Evolutionary conservation across 2,113 vertebrate species (phyloP).

Genomic region (Aix galericulata): DNA sequence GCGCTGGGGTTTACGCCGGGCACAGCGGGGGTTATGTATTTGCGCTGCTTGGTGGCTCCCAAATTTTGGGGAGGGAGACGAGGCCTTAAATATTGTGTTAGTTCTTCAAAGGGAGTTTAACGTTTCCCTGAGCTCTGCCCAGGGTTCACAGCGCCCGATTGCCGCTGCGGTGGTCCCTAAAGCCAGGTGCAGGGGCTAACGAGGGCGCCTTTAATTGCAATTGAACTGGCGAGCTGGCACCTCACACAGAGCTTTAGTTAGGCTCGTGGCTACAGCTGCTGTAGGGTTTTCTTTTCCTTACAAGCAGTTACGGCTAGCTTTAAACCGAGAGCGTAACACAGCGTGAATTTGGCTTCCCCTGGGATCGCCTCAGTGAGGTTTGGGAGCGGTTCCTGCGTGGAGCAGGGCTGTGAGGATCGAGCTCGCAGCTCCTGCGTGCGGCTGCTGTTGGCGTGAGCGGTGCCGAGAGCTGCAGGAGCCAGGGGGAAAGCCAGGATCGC

Average conservation of each 20-base stretch:
- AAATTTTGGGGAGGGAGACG: background rate
- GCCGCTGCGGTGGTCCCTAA: background rate
- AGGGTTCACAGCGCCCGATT: background rate
- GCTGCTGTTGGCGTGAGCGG: accelerated
- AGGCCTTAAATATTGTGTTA: background rate
- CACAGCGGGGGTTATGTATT: background rate
- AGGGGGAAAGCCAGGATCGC: background rate
- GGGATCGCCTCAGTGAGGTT: background rate
- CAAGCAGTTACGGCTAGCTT: background rate
- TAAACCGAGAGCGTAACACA: accelerated
- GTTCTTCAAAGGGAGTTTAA: background rate
- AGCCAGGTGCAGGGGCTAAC: background rate
- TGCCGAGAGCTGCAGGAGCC: background rate
- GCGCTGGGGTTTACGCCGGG: background rate
- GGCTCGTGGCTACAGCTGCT: accelerated
- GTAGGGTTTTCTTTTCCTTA: background rate
- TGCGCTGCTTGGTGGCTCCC: background rate
- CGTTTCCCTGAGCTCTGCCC: background rate
- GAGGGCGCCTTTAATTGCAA: too few species aligned
- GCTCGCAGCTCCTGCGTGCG: accelerated
- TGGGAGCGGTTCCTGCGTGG: background rate
- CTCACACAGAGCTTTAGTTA: background rate
- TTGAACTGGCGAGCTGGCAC: too few species aligned
- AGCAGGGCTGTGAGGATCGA: background rate
- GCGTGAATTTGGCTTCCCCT: background rate